These are phyloP conservation scores for Galagoides demidoff DNA, from an alignment of 2,797 vertebrate genomes.

Conservation along the genomic window DNA sequence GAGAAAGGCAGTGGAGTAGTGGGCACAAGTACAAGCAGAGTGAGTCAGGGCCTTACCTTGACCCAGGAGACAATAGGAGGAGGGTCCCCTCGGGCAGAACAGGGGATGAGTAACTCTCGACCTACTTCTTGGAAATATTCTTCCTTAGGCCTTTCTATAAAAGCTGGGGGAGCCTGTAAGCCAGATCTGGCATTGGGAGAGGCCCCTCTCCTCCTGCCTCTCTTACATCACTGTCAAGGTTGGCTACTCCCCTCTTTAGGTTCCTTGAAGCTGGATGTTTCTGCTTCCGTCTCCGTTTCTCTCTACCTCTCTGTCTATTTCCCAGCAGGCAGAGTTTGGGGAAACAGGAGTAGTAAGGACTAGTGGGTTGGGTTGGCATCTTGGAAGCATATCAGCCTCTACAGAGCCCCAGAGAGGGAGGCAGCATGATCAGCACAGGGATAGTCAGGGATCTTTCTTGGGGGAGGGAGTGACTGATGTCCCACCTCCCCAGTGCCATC, in stretches of 20 bases:
- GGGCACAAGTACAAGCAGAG: rapidly evolving
- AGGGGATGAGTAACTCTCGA: constrained; percentile 93
- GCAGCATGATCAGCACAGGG: neutral
- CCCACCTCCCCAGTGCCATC: neutral
- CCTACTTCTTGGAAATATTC: constrained; percentile 98
- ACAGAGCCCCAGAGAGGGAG: neutral
- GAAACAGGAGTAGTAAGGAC: neutral
- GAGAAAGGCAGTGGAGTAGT: rapidly evolving
- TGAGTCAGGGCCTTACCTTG: constrained; percentile 89
- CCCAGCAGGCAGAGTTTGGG: neutral
- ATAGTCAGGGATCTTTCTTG: neutral
- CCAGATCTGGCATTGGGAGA: constrained; percentile 31
- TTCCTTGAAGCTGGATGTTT: neutral
- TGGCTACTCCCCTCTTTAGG: neutral
- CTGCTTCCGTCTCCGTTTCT: neutral
- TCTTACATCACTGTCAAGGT: neutral
- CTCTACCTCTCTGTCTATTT: neutral
- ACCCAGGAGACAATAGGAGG: constrained; percentile 92
- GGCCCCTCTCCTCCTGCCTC: neutral
- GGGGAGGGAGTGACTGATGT: neutral
- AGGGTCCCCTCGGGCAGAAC: constrained; percentile 92
- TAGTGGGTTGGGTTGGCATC: neutral
- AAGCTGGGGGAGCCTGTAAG: constrained; percentile 93
- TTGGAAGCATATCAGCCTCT: neutral
- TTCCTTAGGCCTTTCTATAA: constrained; percentile 89